Evolutionary conservation across 2,888 invertebrate genomes (phyloP), one percentile per base, ranked within the genome.

Genomic region (Pantelozetes paolii): DNA sequence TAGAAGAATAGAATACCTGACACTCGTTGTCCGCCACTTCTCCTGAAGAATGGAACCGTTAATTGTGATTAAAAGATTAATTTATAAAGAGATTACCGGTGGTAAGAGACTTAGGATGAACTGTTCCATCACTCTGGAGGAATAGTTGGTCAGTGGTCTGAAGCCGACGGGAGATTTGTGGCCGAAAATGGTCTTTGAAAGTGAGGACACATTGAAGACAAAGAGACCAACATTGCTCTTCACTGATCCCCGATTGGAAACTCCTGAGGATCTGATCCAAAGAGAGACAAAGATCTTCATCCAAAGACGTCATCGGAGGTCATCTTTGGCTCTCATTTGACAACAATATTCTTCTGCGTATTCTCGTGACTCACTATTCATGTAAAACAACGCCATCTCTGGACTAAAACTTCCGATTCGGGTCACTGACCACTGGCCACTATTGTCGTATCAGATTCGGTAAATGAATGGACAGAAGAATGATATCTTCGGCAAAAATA

Each of bases 151-250:
- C 36, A 36, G 36, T 9, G 77, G 11, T 64, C 28, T 5, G 73
- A 64, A 23, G 64, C 64, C 26, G 62, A 64, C 13, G 64, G 5
- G 2, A 64, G 67, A 30, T 13, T 2, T 26, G 59, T 36, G 36
- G 36, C 36, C n/a, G n/a, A n/a, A n/a, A n/a, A n/a, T n/a, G 36
- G 36, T 36, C 36, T 5, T 8, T 5, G 9, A 6, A 67, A 59
- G n/a, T 70, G 26, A 20, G n/a, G 30, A 48, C 64, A 23, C 26
- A 36, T 71, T 95, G 94, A 84, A 92, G 91, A 84, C 92, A 92
- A 78, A 96, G 85, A 20, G 96, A 94, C 96, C 96, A 97, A 48
- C 94, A 94, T 82, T 94, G 95, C 84, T 96, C 95, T 83, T 95
- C 94, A 79, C 90, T 91, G 73, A 96, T 88, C 8, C 50, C 50